phyloP scores from a whole-genome alignment of 2,888 invertebrate genomes.

The Ormia ochracea region DNA sequence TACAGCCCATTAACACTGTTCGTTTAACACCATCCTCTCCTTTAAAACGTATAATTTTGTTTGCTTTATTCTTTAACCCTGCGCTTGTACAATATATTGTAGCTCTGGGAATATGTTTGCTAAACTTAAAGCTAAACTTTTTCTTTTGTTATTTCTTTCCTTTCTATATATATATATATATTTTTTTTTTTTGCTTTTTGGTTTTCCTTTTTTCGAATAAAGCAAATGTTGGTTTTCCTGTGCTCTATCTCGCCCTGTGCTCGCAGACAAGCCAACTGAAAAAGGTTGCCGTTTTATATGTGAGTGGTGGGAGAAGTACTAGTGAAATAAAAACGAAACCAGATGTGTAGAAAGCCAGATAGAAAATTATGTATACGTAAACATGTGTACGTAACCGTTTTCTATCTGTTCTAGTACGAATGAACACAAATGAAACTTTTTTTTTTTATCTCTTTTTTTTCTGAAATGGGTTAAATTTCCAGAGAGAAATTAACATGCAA shows the following conservation, averaged over 20 bases:
- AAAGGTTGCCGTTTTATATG: conserved; percentile 37
- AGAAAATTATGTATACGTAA: conserved; percentile 15
- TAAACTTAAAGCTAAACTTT: conserved; percentile 51
- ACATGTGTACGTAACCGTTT: conserved; percentile 16
- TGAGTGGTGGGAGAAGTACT: neutral
- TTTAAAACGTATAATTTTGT: neutral
- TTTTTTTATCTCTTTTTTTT: neutral
- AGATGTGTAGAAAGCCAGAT: conserved; percentile 13
- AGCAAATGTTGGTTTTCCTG: conserved; percentile 35
- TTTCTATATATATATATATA: too few relatives aligned
- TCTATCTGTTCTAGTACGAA: conserved; percentile 27
- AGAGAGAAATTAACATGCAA: conserved; percentile 61
- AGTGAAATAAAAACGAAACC: conserved; percentile 11
- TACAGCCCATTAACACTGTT: neutral
- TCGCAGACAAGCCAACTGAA: conserved; percentile 40
- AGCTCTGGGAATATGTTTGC: conserved; percentile 50
- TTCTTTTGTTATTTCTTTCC: too few relatives aligned
- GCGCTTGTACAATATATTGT: conserved; percentile 52
- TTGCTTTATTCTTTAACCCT: conserved; percentile 36
- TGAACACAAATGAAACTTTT: conserved; percentile 58
- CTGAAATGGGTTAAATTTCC: conserved; percentile 60
- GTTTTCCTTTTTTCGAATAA: conserved; percentile 19
- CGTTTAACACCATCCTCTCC: neutral
- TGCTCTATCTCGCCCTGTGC: neutral
- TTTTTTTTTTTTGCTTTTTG: conserved; percentile 11